Base-by-base conservation (phyloP, 2,113 vertebrate genomes). In the Hippopotamus amphibius region DNA sequence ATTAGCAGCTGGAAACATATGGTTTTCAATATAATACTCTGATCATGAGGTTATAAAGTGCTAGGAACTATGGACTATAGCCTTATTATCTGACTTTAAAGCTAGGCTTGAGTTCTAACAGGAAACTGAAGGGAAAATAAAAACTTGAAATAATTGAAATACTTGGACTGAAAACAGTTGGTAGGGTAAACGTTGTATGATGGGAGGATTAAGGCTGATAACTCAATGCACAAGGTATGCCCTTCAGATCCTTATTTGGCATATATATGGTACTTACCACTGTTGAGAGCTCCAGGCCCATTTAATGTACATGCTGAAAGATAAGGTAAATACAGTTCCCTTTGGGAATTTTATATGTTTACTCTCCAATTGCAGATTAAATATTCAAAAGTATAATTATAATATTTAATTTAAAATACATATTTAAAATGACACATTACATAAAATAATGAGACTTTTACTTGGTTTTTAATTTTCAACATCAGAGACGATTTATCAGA, bases 371-470 rank as follows among this genome's bases (percentile, higher is more conserved):
- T 57, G 16, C 43, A 89, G 41, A 66, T 87, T 87, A 74, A 97
- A 87, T 83, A 90, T 92, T 85, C 5, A 89, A 50, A 74, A 72
- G 0, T 83, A 4, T 83, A 91, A 72, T 95, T 33, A 79, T 85
- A 88, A 80, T 83, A 77, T 85, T 92, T 90, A 86, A 87, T 76
- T 96, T 96, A 88, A 26, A 81, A 53, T n/a, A 76, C 15, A 81
- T 76, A 81, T 90, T 96, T 94, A 43, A 96, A 85, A 50, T 10
- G 6, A 66, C 6, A 48, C 50, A 71, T 76, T 41, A 76, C 24
- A 55, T 92, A 88, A 92, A 83, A 71, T 55, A 90, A 95, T 74
- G 30, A 59, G 71, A 59, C 7, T 28, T 95, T 87, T 69, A 80
- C 88, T 88, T 69, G 68, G 81, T 65, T 22, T 93, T 96, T 74